Percentiles rank a stretch among this genome's conserved stretches.
Conservation (phyloP, 2,113 vertebrate species). For the Lepidothrix coronata region DNA sequence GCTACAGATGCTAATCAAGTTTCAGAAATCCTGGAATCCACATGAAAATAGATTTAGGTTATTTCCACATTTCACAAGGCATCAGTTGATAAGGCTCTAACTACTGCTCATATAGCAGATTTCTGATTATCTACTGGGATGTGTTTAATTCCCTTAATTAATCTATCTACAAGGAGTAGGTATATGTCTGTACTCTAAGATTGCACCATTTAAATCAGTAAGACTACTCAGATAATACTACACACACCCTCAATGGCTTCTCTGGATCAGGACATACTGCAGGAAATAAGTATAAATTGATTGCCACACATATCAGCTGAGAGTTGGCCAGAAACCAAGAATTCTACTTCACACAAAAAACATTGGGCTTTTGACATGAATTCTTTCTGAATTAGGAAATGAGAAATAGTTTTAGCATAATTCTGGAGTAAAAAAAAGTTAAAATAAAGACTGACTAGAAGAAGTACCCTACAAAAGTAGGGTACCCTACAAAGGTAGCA, state of each 20-base stretch:
- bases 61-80: background rate
- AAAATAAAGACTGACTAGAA: background rate
- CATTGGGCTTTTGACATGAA: rapidly evolving
- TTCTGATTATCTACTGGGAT: background rate
- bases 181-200: background rate
- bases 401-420: background rate
- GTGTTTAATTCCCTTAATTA: background rate
- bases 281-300: background rate
- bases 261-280: background rate
- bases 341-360: background rate
- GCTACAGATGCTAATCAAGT: background rate
- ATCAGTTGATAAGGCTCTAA: background rate
- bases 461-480: background rate
- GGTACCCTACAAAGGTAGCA: background rate
- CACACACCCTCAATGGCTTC: background rate
- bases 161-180: background rate
- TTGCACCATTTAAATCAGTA: background rate
- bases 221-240: background rate
- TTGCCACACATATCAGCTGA: background rate
- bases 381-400: background rate
- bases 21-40: background rate
- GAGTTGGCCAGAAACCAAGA: background rate
- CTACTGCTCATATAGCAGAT: background rate
- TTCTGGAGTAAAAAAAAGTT: background rate
- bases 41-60: background rate